A percentile compares a stretch with the other conserved stretches of the same genome.
These are phyloP conservation scores for Cynopterus sphinx DNA, from an alignment of 2,797 vertebrate genomes.

Conservation along the genomic window DNA sequence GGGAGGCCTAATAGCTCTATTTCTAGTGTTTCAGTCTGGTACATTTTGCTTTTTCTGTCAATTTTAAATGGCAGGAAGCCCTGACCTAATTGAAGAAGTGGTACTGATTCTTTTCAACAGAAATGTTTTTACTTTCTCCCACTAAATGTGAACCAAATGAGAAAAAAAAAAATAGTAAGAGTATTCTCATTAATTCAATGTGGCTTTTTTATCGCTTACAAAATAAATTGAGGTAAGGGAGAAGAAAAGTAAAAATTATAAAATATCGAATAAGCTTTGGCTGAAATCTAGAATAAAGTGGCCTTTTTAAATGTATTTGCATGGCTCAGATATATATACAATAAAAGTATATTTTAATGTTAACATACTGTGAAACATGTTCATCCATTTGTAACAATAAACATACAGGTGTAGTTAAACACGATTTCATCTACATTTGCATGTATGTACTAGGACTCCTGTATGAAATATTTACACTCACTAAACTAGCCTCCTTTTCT, in stretches of 20 bases:
- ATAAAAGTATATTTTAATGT: neutral
- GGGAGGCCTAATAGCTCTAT: constrained; percentile 44
- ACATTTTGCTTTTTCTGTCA: constrained; percentile 71
- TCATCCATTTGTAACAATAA: neutral
- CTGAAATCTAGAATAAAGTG: neutral
- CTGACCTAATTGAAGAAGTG: constrained; percentile 73
- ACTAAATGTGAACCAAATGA: constrained; percentile 49
- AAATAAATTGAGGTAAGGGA: neutral
- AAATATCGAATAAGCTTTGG: constrained; percentile 25
- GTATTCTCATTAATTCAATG: constrained; percentile 30
- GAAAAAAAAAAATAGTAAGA: constrained; percentile 7
- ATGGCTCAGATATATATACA: neutral
- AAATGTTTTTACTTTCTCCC: constrained; percentile 45
- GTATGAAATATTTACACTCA: neutral
- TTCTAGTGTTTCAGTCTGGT: constrained; percentile 23
- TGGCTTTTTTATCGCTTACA: constrained; percentile 7
- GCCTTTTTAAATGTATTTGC: neutral
- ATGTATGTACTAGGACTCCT: neutral
- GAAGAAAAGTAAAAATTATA: neutral
- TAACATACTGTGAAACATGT: neutral
- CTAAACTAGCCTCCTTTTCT: neutral
- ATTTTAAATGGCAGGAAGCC: constrained; percentile 72
- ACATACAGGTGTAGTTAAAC: neutral
- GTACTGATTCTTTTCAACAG: constrained; percentile 56
- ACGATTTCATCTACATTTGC: neutral